Conservation (phyloP, 2,113 vertebrate genomes). For the Lathamus discolor region DNA sequence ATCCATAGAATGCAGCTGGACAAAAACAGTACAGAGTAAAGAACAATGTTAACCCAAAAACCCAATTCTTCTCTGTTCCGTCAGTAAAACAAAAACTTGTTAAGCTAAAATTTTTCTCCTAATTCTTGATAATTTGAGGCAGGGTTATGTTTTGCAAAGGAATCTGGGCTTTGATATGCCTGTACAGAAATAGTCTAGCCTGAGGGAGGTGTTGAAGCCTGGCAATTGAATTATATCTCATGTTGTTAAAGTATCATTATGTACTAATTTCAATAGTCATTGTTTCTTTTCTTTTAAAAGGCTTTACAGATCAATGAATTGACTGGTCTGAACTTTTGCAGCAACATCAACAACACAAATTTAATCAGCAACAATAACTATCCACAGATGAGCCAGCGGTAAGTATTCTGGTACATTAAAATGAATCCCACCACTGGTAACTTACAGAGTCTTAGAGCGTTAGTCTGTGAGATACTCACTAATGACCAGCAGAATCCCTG, state of each 20-base stretch:
- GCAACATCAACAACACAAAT: not conserved
- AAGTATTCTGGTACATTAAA: constrained; percentile 39
- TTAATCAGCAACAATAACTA: not conserved
- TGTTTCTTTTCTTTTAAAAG: constrained; percentile 58
- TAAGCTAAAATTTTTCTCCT: not conserved
- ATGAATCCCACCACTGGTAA: not conserved
- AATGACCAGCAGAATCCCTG: not conserved
- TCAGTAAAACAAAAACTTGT: not conserved
- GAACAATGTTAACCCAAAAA: not conserved
- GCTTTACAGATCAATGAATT: constrained; percentile 87
- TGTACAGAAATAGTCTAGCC: not conserved
- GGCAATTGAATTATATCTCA: not conserved
- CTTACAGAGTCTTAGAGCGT: not conserved
- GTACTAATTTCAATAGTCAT: not conserved
- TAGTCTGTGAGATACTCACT: not conserved
- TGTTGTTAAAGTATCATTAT: not conserved
- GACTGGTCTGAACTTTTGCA: constrained; percentile 75
- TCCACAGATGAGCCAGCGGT: not conserved
- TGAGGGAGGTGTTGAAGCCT: not conserved
- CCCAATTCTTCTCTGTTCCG: not conserved
- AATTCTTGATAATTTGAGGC: not conserved
- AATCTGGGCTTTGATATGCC: not conserved
- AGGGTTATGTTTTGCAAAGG: not conserved
- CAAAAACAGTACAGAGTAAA: not conserved
- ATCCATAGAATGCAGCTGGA: not conserved